These are phyloP conservation scores for Fulica atra DNA, from an alignment of 2,113 vertebrate species.

Conservation along the genomic window DNA sequence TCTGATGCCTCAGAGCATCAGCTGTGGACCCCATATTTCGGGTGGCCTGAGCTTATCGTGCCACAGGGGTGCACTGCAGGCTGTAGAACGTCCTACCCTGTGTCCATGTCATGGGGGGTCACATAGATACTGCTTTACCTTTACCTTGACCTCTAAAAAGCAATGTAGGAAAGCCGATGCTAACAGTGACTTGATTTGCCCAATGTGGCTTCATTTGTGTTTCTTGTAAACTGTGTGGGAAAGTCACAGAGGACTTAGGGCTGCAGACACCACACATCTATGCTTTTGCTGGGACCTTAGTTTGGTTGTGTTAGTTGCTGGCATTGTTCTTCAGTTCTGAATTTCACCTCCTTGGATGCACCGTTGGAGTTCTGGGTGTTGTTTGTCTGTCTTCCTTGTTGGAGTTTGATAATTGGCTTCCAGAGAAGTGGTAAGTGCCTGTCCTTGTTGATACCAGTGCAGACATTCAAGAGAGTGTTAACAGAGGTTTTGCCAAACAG, in stretches of 20 bases:
- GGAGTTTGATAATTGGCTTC: background rate
- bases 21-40: rapidly evolving
- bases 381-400: background rate
- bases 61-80: background rate
- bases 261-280: rapidly evolving
- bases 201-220: background rate
- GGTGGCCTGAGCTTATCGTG: background rate
- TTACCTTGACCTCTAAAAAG: background rate
- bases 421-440: background rate
- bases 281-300: background rate
- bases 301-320: background rate
- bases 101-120: background rate
- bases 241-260: background rate
- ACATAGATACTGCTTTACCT: background rate
- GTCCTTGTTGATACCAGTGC: background rate
- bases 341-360: background rate
- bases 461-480: background rate
- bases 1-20: background rate
- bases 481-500: background rate
- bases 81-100: background rate
- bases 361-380: background rate
- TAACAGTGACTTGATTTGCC: background rate
- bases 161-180: background rate
- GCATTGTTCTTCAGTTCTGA: background rate
- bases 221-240: background rate